These are phyloP conservation scores for Patiria miniata DNA, from an alignment of 35 echinoderm and acorn worm species.

Conservation along the genomic window DNA sequence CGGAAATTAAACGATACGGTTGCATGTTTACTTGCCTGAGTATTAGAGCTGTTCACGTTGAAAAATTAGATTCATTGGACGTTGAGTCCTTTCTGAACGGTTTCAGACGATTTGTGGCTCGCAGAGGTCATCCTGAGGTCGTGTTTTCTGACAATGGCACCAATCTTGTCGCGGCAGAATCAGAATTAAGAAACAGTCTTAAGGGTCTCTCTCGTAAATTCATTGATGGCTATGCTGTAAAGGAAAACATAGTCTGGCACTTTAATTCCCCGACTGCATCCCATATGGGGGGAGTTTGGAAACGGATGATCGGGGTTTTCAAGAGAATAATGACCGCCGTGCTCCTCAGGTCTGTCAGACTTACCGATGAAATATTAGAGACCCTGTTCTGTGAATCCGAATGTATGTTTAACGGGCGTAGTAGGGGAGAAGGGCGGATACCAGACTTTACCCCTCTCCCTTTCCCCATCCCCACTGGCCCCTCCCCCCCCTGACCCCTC, in stretches of 20 bases:
- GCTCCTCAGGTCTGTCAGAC: not conserved
- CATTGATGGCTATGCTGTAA: not conserved
- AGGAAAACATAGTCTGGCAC: not conserved
- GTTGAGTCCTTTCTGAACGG: conserved; percentile 43
- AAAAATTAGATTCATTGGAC: conserved; percentile 38
- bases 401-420: not conserved
- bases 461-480: no score
- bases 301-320: not conserved
- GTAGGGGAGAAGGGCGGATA: no score
- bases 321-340: not conserved
- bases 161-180: conserved; percentile 6
- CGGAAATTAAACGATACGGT: conserved; percentile 63
- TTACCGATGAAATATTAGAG: not conserved
- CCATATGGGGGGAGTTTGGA: no score
- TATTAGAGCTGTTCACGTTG: conserved; percentile 39
- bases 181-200: not conserved
- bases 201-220: not conserved
- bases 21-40: conserved; percentile 68
- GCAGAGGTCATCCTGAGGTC: no score
- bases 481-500: no score
- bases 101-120: conserved; percentile 34
- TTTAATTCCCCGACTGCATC: not conserved
- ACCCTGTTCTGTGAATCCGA: not conserved
- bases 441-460: no score
- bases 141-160: conserved; percentile 44